A percentile compares a stretch with the other conserved stretches of the same genome.
Evolutionary conservation across 2,797 vertebrate species (phyloP).

Genomic region (Sebastes glaucus): DNA sequence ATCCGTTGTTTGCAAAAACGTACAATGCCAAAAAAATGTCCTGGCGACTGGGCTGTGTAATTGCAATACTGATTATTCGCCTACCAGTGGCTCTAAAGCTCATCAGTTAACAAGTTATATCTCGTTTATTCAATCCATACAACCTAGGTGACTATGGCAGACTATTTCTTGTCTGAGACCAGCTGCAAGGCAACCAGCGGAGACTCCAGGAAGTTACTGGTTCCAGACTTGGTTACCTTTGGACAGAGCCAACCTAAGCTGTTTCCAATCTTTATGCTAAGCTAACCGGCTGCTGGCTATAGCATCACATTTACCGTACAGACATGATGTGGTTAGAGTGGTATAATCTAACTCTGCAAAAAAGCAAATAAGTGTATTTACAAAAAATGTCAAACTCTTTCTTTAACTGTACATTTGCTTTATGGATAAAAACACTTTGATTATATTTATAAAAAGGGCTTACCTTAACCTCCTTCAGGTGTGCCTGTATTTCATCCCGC

Average conservation of each 20-base stretch:
- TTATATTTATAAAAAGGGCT: not conserved
- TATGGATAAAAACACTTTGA: not conserved
- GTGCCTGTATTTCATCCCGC: conserved; percentile 83
- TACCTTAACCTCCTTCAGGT: conserved; percentile 88
- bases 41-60: not conserved
- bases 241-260: not conserved
- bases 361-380: not conserved
- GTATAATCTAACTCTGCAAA: not conserved
- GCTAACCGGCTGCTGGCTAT: not conserved
- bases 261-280: not conserved
- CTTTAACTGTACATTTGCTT: not conserved
- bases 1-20: too few species aligned
- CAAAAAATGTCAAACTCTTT: not conserved
- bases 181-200: not conserved
- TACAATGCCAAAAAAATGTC: too few species aligned
- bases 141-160: not conserved
- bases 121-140: not conserved
- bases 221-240: not conserved
- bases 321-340: not conserved
- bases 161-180: not conserved
- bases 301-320: not conserved
- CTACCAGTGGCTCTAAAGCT: not conserved
- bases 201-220: not conserved
- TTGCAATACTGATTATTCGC: not conserved
- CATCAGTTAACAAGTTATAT: not conserved